phyloP scores from a whole-genome alignment of 1,140 invertebrate species.

The Lerema accius region DNA sequence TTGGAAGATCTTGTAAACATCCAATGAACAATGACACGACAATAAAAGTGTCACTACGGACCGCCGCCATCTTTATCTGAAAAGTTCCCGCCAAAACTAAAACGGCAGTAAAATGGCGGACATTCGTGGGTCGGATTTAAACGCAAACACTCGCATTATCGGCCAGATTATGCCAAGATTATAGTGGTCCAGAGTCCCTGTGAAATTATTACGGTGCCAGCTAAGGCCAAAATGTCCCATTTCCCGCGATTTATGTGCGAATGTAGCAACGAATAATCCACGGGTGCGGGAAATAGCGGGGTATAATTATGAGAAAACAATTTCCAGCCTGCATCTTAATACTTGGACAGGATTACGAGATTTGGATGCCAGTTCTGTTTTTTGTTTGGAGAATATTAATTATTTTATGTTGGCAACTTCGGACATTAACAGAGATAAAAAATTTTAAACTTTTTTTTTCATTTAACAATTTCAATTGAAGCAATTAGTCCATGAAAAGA shows the following conservation, averaged over 20 bases:
- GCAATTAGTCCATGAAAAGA: no score
- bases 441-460: no score
- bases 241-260: slow-evolving; percentile 77
- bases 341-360: slow-evolving; percentile 64
- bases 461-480: no score
- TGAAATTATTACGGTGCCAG: slow-evolving; percentile 77
- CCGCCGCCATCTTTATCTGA: slow-evolving; percentile 64
- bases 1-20: background rate
- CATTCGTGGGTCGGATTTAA: slow-evolving; percentile 66
- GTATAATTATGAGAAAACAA: slow-evolving; percentile 82
- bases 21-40: slow-evolving; percentile 11
- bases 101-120: slow-evolving; percentile 60
- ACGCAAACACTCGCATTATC: slow-evolving; percentile 74
- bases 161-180: slow-evolving; percentile 79
- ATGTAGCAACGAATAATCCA: slow-evolving; percentile 71
- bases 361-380: slow-evolving; percentile 42
- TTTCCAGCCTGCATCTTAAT: slow-evolving; percentile 77
- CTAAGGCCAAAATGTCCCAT: slow-evolving; percentile 77
- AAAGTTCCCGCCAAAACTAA: slow-evolving; percentile 66
- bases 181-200: slow-evolving; percentile 66
- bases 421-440: background rate
- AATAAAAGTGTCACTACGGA: slow-evolving; percentile 32
- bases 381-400: slow-evolving; percentile 51
- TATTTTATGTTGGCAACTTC: slow-evolving; percentile 31
- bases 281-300: slow-evolving; percentile 50